phyloP scores from a whole-genome alignment of 2,797 vertebrate genomes.

The Tauraco hartlaubi region DNA sequence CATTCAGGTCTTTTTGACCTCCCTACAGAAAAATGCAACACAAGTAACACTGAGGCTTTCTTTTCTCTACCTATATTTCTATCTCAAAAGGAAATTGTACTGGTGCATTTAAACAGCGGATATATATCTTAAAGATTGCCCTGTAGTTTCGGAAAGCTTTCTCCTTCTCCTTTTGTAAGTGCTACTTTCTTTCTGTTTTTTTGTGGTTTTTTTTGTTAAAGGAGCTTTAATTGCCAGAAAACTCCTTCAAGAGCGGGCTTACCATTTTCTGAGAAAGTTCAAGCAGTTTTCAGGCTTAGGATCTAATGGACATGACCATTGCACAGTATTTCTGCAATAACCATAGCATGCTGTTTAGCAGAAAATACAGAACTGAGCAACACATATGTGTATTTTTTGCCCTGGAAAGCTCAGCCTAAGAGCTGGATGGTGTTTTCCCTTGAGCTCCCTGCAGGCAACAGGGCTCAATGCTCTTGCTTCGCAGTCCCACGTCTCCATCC shows the following conservation, averaged over 20 bases:
- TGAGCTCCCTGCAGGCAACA: not conserved
- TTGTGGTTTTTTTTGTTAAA: not conserved
- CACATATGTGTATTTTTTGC: not conserved
- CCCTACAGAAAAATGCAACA: not conserved
- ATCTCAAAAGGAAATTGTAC: not conserved
- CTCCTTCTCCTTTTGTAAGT: not conserved
- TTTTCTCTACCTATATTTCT: not conserved
- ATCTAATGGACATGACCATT: not conserved
- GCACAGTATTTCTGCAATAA: not conserved
- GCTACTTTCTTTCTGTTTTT: not conserved
- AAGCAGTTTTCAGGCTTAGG: slow-evolving; percentile 25
- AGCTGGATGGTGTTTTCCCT: not conserved
- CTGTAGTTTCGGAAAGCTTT: not conserved
- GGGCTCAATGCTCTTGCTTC: rapidly evolving
- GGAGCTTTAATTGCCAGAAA: not conserved
- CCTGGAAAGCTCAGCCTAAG: not conserved
- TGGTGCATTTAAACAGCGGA: not conserved
- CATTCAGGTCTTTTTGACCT: not conserved
- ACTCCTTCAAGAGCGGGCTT: not conserved
- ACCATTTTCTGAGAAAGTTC: not conserved
- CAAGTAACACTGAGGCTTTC: not conserved
- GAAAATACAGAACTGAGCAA: not conserved
- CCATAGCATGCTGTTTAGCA: not conserved
- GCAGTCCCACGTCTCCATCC: not conserved
- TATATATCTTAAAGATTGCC: not conserved